phyloP scores from a whole-genome alignment of 1,140 invertebrate species.

The Grapholita molesta region DNA sequence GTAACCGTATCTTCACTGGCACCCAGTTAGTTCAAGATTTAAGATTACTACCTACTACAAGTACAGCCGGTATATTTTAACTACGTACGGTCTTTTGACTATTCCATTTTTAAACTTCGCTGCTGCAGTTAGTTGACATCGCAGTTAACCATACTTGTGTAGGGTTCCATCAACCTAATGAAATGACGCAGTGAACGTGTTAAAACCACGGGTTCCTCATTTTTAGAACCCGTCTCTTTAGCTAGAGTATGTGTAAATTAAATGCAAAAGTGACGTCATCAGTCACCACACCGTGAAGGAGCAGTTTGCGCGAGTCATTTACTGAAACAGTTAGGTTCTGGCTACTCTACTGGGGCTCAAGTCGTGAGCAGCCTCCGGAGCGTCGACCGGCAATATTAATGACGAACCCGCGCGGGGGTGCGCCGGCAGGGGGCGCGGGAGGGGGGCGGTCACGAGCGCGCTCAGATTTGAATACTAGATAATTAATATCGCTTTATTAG shows the following conservation, averaged over 20 bases:
- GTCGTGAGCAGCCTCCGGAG: conserved; percentile 7
- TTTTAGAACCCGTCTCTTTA: not conserved
- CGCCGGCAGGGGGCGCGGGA: conserved; percentile 26
- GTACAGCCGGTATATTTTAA: no score
- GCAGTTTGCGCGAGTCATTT: not conserved
- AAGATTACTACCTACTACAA: no score
- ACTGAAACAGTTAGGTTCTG: not conserved
- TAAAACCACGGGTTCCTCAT: not conserved
- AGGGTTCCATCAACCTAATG: no score
- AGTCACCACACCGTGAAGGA: not conserved
- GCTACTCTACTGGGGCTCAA: not conserved
- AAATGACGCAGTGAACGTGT: no score
- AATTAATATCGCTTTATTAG: conserved; percentile 77
- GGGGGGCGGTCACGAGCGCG: conserved; percentile 52
- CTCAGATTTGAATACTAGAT: conserved; percentile 75
- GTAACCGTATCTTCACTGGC: no score
- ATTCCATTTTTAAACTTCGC: no score
- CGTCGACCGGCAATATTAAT: conserved; percentile 10
- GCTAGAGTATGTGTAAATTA: not conserved
- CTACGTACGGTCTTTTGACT: no score
- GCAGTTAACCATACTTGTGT: no score
- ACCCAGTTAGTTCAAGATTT: no score
- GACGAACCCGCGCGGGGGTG: conserved; percentile 13
- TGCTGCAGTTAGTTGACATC: no score
- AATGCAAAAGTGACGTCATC: not conserved